These are phyloP conservation scores for Myiagra hebetior DNA, from an alignment of 2,113 vertebrate genomes.

Conservation along the genomic window DNA sequence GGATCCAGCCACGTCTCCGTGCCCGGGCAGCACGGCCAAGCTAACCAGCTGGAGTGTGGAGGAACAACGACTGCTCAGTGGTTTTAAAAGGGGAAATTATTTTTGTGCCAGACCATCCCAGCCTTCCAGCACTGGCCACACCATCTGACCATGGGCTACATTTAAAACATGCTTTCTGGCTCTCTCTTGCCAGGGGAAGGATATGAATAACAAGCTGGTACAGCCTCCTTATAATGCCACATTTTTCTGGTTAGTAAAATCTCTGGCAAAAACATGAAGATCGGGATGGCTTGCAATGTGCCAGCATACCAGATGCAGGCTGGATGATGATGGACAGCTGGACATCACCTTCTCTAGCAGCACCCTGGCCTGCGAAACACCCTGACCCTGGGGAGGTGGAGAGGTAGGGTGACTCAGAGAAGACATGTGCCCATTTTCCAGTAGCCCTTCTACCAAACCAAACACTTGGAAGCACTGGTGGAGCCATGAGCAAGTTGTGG, in stretches of 20 bases:
- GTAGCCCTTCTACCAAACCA: not conserved
- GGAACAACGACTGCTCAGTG: slow-evolving; percentile 13
- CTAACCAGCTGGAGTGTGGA: not conserved
- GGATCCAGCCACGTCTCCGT: not conserved
- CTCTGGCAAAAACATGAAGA: not conserved
- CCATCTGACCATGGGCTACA: not conserved
- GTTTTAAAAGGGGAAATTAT: slow-evolving; percentile 36
- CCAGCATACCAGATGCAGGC: not conserved
- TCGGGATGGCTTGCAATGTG: not conserved
- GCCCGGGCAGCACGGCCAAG: accelerated
- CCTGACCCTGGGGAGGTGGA: not conserved
- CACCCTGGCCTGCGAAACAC: not conserved
- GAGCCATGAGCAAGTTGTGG: slow-evolving; percentile 21
- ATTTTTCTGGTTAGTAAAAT: not conserved
- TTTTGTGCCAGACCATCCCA: slow-evolving; percentile 20
- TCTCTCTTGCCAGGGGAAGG: not conserved
- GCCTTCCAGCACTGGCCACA: not conserved
- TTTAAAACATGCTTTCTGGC: not conserved
- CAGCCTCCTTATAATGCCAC: not conserved
- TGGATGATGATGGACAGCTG: not conserved
- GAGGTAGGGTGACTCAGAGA: not conserved
- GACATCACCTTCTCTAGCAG: not conserved
- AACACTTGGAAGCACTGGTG: not conserved
- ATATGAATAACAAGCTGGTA: slow-evolving; percentile 3
- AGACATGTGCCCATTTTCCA: not conserved